Evolutionary conservation across 2,113 vertebrate genomes (phyloP).

Genomic region (Aegithalos caudatus): DNA sequence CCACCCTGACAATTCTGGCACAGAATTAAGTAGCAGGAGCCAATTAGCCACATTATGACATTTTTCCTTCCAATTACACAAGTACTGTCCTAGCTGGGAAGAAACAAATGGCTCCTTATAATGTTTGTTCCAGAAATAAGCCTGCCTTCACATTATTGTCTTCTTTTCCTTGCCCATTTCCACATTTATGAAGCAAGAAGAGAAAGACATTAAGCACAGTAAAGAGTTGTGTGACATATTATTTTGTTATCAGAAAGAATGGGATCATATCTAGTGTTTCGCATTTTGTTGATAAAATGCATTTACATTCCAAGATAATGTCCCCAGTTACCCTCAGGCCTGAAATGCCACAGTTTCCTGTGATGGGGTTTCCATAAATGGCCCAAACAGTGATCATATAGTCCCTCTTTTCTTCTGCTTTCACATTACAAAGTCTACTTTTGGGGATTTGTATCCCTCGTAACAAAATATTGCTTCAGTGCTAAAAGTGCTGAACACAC

Average conservation of each 20-base stretch:
- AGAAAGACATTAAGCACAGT: neutral
- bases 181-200: neutral
- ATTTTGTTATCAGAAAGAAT: constrained; percentile 9
- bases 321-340: neutral
- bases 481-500: neutral
- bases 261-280: neutral
- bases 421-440: neutral
- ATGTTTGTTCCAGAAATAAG: neutral
- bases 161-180: neutral
- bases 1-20: neutral
- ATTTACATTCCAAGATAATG: neutral
- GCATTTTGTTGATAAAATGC: constrained; percentile 10
- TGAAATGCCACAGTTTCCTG: neutral
- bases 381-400: neutral
- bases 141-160: neutral
- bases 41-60: neutral
- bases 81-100: neutral
- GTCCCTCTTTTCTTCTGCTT: neutral
- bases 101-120: neutral
- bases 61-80: constrained; percentile 2
- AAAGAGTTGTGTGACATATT: neutral
- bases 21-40: neutral
- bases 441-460: neutral
- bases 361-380: neutral
- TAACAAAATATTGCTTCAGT: constrained; percentile 54